Evolutionary conservation across 2,888 invertebrate genomes (phyloP).

Genomic region (Fabriciana adippe): DNA sequence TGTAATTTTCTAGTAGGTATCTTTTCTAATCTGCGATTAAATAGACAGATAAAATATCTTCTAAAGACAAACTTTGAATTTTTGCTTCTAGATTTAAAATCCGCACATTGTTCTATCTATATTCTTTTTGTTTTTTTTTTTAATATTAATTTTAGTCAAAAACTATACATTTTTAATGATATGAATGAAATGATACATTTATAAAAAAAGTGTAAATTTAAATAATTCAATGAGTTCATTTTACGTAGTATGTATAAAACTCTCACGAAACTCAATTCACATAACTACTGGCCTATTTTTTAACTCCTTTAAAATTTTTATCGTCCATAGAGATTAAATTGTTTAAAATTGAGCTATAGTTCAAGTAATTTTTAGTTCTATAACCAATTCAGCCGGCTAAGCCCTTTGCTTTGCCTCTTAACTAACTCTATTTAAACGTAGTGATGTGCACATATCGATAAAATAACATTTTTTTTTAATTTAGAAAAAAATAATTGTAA

Average conservation of each 20-base stretch:
- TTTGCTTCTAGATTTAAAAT: no score
- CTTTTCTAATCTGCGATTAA: no score
- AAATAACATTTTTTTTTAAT: constrained; percentile 38
- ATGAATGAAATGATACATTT: no score
- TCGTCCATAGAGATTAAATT: constrained; percentile 12
- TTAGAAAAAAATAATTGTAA: not conserved
- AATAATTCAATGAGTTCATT: no score
- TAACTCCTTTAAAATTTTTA: constrained; percentile 1
- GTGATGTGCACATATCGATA: constrained; percentile 42
- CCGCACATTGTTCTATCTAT: no score
- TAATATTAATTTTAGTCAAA: no score
- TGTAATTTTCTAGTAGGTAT: no score
- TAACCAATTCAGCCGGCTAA: constrained; percentile 6
- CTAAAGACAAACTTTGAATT: no score
- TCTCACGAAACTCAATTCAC: not conserved
- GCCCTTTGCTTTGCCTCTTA: constrained; percentile 51
- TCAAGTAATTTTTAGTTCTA: constrained; percentile 12
- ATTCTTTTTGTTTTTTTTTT: no score
- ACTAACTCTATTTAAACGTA: constrained; percentile 55
- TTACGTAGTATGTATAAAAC: not conserved
- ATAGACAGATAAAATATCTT: no score
- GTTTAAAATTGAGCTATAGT: constrained; percentile 1
- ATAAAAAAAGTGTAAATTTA: no score
- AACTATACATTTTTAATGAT: no score
- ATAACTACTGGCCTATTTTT: constrained; percentile 6